Percentiles rank a stretch among this genome's conserved stretches.
These are phyloP conservation scores for Drosophila flavopinicola DNA, from an alignment of 2,888 invertebrate species.

Conservation along the genomic window DNA sequence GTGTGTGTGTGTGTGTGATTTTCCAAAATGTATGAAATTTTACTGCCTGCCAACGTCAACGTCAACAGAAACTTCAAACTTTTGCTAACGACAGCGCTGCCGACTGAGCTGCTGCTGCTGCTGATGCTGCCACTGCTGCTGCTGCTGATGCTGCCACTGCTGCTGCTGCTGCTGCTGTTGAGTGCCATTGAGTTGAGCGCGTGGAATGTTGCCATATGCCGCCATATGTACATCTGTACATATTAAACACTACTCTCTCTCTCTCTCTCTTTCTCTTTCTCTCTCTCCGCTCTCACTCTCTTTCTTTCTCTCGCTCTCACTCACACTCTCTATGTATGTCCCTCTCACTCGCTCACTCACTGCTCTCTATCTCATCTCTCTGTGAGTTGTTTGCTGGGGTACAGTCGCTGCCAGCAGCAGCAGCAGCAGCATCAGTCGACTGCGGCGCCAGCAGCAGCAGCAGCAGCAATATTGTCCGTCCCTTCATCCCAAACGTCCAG, in stretches of 20 bases:
- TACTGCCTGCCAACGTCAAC: conserved; percentile 69
- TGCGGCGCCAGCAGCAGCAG: conserved; percentile 49
- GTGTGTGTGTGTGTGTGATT: conserved; percentile 20
- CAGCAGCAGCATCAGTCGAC: conserved; percentile 46
- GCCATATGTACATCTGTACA: conserved; percentile 66
- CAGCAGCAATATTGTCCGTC: conserved; percentile 66
- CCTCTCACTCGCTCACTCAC: not conserved
- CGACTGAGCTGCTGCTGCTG: conserved; percentile 14
- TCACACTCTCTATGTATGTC: conserved; percentile 28
- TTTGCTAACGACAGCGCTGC: conserved; percentile 26
- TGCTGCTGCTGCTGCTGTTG: conserved; percentile 31
- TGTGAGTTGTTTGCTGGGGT: conserved; percentile 63
- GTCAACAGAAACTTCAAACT: conserved; percentile 63
- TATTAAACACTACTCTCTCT: conserved; percentile 40
- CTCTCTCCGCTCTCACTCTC: conserved; percentile 26
- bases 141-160: conserved; percentile 19
- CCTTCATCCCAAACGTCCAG: conserved; percentile 63
- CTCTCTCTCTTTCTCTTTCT: too few species aligned
- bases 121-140: conserved; percentile 6
- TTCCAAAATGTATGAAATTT: conserved; percentile 64
- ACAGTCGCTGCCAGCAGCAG: conserved; percentile 69
- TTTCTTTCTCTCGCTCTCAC: too few species aligned
- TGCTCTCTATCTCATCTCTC: not conserved
- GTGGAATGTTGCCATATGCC: conserved; percentile 78
- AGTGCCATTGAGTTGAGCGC: conserved; percentile 61